These are phyloP conservation scores for Myotis myotis DNA, from an alignment of 2,797 vertebrate species.

Conservation along the genomic window DNA sequence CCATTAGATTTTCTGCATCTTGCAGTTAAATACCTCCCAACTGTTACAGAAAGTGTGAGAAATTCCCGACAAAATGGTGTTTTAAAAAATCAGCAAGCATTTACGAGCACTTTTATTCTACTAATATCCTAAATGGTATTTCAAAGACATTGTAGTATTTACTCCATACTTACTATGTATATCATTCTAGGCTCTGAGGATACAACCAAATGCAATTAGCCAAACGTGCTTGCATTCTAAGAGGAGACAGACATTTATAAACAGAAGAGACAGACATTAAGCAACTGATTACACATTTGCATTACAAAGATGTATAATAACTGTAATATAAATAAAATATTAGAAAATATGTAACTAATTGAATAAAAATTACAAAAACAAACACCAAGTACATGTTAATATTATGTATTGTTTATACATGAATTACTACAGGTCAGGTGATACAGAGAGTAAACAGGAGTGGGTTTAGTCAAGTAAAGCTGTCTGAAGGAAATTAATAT, in stretches of 20 bases:
- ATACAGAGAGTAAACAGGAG: background rate
- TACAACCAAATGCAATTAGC: background rate
- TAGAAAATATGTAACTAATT: background rate
- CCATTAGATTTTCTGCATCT: background rate
- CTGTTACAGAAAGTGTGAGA: background rate
- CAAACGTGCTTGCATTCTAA: conserved; percentile 8
- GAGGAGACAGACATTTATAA: background rate
- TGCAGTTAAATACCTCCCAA: background rate
- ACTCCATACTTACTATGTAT: background rate
- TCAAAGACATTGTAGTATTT: background rate
- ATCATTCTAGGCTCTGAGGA: background rate
- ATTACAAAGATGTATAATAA: background rate
- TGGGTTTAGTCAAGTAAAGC: background rate
- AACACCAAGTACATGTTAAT: background rate
- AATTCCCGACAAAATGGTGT: background rate
- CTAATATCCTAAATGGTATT: background rate
- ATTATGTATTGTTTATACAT: background rate
- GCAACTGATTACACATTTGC: background rate
- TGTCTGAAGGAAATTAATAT: conserved; percentile 2
- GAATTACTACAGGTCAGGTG: background rate
- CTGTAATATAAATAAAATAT: background rate
- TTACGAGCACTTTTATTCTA: background rate
- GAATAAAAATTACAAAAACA: conserved; percentile 18
- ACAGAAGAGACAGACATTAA: background rate
- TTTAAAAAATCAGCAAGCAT: background rate